Conservation (phyloP, 2,113 vertebrate genomes). For the Apteryx owenii region DNA sequence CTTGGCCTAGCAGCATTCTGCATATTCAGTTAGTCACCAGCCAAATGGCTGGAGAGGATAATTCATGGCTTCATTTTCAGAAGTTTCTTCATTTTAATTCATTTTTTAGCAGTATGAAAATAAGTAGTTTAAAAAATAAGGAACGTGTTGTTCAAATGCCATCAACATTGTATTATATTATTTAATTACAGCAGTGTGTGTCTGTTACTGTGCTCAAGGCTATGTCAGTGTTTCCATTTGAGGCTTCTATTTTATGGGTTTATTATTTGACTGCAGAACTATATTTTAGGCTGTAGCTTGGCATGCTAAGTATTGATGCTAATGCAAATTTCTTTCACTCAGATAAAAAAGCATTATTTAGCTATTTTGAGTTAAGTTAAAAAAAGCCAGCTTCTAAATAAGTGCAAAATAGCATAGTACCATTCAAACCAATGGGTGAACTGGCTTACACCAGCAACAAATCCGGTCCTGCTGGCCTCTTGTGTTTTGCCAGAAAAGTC, state of each 20-base stretch:
- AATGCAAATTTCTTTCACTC: not conserved
- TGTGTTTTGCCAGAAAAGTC: not conserved
- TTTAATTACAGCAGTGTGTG: not conserved
- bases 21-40: not conserved
- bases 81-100: not conserved
- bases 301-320: not conserved
- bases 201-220: not conserved
- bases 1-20: not conserved
- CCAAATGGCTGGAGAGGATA: not conserved
- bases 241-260: not conserved
- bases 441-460: not conserved
- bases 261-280: not conserved
- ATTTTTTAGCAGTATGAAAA: not conserved
- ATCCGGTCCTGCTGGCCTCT: not conserved
- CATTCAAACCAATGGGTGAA: not conserved
- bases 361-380: slow-evolving; percentile 5
- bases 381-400: not conserved
- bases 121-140: not conserved
- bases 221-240: not conserved
- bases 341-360: not conserved
- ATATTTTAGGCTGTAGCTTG: not conserved
- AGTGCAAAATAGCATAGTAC: not conserved
- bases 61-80: not conserved
- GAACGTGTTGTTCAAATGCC: not conserved
- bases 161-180: not conserved